Evolutionary conservation across 2,888 invertebrate species (phyloP).

Genomic region (Macrosiphum euphorbiae): DNA sequence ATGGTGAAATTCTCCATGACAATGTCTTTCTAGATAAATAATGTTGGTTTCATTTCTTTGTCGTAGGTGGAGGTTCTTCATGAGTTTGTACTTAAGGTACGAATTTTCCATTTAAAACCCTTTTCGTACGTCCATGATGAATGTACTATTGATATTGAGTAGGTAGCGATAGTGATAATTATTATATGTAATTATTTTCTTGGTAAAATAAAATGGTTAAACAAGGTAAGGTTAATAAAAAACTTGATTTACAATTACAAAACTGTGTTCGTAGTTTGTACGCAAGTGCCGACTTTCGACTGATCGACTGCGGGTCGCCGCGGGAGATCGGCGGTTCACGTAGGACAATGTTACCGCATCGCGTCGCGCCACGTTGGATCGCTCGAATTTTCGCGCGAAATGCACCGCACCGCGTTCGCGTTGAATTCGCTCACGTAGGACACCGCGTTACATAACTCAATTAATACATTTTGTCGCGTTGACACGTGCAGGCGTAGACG

Average conservation of each 20-base stretch:
- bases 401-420: not conserved
- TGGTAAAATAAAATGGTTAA: too few relatives aligned
- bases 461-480: too few relatives aligned
- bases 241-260: not conserved
- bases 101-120: conserved; percentile 9
- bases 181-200: not conserved
- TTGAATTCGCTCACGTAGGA: not conserved
- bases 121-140: conserved; percentile 16
- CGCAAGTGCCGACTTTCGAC: too few relatives aligned
- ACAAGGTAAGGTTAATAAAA: too few relatives aligned
- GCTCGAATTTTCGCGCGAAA: not conserved
- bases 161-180: not conserved
- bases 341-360: not conserved
- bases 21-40: conserved; percentile 29
- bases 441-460: too few relatives aligned
- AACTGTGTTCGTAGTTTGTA: not conserved
- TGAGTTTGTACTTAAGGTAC: conserved; percentile 34
- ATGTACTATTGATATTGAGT: conserved; percentile 20
- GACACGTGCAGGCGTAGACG: too few relatives aligned
- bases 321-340: too few relatives aligned
- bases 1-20: conserved; percentile 31
- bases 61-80: conserved; percentile 18
- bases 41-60: conserved; percentile 34
- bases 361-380: not conserved
- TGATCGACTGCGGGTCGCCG: too few relatives aligned